Conservation (phyloP, 2,797 vertebrate genomes). For the Neopelma chrysocephalum region DNA sequence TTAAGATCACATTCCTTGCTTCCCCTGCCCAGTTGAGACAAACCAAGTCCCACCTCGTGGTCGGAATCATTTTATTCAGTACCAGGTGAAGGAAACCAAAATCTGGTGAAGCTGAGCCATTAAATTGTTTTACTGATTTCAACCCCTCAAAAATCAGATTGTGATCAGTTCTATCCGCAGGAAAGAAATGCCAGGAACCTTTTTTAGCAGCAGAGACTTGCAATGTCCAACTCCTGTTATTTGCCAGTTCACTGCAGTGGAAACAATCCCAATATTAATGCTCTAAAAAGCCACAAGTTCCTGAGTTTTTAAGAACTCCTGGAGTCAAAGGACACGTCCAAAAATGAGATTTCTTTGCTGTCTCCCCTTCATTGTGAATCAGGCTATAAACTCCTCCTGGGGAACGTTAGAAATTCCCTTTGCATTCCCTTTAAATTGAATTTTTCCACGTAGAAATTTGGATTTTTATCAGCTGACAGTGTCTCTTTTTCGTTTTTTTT, state of each 20-base stretch:
- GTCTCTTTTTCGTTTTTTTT: background rate
- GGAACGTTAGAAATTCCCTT: background rate
- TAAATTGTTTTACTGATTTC: background rate
- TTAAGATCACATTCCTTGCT: too few relatives aligned
- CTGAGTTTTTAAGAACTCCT: background rate
- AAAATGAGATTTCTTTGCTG: background rate
- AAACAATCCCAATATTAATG: background rate
- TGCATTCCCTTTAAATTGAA: background rate
- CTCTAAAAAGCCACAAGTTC: background rate
- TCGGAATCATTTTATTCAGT: background rate
- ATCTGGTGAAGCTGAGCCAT: constrained; percentile 9
- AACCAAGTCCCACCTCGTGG: background rate
- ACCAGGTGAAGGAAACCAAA: background rate
- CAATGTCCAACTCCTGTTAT: background rate
- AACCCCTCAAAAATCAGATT: constrained; percentile 4
- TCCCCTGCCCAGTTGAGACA: background rate
- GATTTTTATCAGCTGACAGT: background rate
- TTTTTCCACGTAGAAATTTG: background rate
- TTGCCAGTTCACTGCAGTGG: background rate
- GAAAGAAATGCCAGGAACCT: background rate
- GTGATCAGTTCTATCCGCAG: constrained; percentile 17
- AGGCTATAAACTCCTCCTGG: background rate
- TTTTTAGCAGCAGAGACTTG: background rate
- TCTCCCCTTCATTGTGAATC: background rate
- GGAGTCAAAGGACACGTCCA: background rate